phyloP scores from a whole-genome alignment of 2,888 invertebrate genomes.

The Tenthredo amoena region DNA sequence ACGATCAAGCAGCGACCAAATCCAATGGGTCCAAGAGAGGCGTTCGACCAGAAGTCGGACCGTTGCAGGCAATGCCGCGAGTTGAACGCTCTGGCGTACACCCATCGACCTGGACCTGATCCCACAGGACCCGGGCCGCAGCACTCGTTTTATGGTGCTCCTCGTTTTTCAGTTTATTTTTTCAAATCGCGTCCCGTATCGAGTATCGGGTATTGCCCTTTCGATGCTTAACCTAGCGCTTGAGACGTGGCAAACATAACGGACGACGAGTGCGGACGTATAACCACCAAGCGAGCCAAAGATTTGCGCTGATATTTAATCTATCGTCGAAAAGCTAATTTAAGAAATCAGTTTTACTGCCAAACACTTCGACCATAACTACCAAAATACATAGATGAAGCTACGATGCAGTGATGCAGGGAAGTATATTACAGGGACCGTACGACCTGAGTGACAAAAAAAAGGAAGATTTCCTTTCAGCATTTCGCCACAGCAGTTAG shows the following conservation, averaged over 20 bases:
- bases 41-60: conserved; percentile 46
- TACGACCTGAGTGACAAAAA: not conserved
- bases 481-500: conserved; percentile 39
- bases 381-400: not conserved
- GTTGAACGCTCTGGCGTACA: conserved; percentile 53
- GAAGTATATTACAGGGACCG: not conserved
- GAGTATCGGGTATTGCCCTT: conserved; percentile 45
- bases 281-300: not conserved
- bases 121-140: conserved; percentile 44
- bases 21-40: conserved; percentile 44
- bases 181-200: conserved; percentile 53
- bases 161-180: conserved; percentile 49
- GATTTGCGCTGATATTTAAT: not conserved
- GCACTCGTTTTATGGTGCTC: conserved; percentile 47
- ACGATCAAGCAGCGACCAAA: conserved; percentile 39
- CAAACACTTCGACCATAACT: not conserved
- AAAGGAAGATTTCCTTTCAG: conserved; percentile 5
- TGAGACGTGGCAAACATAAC: conserved; percentile 44
- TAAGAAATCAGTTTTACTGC: not conserved
- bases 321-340: conserved; percentile 26
- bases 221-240: conserved; percentile 49
- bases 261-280: conserved; percentile 15
- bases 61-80: conserved; percentile 45
- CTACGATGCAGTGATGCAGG: not conserved
- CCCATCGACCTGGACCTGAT: conserved; percentile 51